A percentile compares a stretch with the other conserved stretches of the same genome.
phyloP scores from a whole-genome alignment of 2,797 vertebrate genomes.

The Coranthus polyacanthus region DNA sequence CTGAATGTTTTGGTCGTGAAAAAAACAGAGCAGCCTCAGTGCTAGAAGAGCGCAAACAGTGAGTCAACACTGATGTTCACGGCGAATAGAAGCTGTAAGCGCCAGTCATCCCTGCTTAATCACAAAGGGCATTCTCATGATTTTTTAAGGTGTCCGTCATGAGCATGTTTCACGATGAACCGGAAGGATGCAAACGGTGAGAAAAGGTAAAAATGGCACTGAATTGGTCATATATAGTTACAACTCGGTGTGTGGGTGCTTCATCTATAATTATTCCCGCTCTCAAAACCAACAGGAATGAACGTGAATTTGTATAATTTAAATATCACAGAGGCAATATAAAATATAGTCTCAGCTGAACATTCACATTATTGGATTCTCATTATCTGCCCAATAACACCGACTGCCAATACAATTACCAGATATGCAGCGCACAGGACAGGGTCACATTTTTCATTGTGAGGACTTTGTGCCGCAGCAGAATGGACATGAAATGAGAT shows the following conservation, averaged over 20 bases:
- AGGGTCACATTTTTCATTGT: not conserved
- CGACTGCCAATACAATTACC: not conserved
- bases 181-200: too few species aligned
- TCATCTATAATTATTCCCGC: conserved; percentile 17
- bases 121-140: not conserved
- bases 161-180: too few species aligned
- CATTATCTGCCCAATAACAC: conserved; percentile 3
- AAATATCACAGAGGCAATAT: not conserved
- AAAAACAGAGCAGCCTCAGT: conserved; percentile 4
- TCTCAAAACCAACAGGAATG: not conserved
- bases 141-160: not conserved
- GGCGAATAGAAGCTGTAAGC: not conserved
- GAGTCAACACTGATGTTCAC: conserved; percentile 30
- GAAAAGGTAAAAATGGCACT: not conserved
- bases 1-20: conserved; percentile 16
- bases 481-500: not conserved
- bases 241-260: not conserved
- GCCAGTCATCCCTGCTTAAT: conserved; percentile 7
- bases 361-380: conserved; percentile 31
- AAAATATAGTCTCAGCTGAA: conserved; percentile 22
- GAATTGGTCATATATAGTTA: not conserved
- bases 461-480: not conserved
- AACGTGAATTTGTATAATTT: conserved; percentile 15
- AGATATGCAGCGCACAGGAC: not conserved
- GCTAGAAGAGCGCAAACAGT: conserved; percentile 20